phyloP scores from a whole-genome alignment of 64 coral and sea anemone genomes.

The Dendronephthya gigantea region DNA sequence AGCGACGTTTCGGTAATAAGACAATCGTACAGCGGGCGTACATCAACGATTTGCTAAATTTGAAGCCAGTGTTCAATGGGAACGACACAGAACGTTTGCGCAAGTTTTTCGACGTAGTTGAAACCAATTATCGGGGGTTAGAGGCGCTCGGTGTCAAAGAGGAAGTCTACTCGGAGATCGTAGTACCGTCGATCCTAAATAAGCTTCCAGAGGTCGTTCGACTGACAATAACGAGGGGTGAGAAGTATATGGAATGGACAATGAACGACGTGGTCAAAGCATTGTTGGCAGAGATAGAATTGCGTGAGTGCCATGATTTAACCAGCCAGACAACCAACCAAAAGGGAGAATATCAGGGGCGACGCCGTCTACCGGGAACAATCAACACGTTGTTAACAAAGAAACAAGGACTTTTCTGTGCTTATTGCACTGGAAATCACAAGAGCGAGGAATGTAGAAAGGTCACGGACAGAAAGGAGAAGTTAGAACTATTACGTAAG shows the following conservation, averaged over 20 bases:
- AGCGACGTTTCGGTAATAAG: not conserved
- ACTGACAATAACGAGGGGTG: not conserved
- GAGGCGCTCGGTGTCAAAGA: not conserved
- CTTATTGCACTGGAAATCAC: not conserved
- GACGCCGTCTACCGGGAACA: not conserved
- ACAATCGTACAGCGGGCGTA: constrained; percentile 4
- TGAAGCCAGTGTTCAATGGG: not conserved
- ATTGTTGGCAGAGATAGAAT: not conserved
- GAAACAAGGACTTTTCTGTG: not conserved
- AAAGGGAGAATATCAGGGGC: not conserved
- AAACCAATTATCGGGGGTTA: not conserved
- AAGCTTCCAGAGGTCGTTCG: not conserved
- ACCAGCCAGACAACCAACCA: not conserved
- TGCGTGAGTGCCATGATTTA: not conserved
- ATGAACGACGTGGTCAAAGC: not conserved
- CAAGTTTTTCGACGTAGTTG: not conserved
- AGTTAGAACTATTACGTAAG: constrained; percentile 3
- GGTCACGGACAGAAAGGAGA: not conserved
- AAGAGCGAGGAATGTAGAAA: not conserved
- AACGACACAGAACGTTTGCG: not conserved
- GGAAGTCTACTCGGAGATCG: not conserved
- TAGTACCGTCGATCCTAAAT: not conserved
- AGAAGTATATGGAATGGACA: not conserved
- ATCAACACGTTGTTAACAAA: not conserved
- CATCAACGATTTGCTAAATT: not conserved